phyloP scores from a whole-genome alignment of 2,888 invertebrate genomes.

The Spilosoma lubricipeda region DNA sequence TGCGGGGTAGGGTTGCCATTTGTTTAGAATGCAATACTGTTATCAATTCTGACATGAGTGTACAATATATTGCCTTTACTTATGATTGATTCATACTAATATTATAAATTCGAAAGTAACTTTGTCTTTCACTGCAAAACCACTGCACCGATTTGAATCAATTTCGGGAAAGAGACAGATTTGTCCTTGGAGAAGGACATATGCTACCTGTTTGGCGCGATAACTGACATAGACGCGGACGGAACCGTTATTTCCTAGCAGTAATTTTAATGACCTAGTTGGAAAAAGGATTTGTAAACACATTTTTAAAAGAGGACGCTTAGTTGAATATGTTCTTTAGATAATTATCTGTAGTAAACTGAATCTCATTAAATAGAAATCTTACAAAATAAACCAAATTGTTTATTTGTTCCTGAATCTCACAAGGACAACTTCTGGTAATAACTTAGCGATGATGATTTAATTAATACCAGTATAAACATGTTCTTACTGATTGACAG shows the following conservation, averaged over 20 bases:
- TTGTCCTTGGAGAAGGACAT: no score
- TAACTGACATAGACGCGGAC: no score
- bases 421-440: background rate
- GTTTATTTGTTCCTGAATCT: background rate
- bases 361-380: background rate
- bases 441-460: background rate
- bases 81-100: no score
- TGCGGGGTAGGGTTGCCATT: slow-evolving; percentile 34
- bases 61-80: background rate
- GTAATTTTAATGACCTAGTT: background rate
- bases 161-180: no score
- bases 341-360: background rate
- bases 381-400: background rate
- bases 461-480: background rate
- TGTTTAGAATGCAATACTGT: background rate
- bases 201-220: no score
- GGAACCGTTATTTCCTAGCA: no score
- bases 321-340: background rate
- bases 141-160: no score
- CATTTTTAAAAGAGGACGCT: background rate
- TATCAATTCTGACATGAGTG: background rate
- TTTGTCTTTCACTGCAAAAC: no score
- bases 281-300: background rate
- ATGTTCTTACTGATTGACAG: background rate
- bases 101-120: background rate